These are phyloP conservation scores for Penaeus vannamei DNA, from an alignment of 1,140 invertebrate species.

Conservation along the genomic window DNA sequence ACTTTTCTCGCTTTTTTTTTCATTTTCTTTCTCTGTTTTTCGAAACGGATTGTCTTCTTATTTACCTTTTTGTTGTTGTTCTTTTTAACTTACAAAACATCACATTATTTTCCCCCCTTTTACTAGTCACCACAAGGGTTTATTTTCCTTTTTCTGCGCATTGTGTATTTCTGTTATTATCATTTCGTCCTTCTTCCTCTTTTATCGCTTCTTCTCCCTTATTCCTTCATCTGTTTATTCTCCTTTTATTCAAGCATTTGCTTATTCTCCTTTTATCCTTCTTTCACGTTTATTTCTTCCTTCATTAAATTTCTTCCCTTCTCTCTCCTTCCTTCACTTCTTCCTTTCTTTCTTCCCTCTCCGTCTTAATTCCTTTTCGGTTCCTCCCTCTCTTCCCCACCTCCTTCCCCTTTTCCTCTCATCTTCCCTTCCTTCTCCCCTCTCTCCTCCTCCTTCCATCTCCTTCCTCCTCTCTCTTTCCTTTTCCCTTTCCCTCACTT, in stretches of 20 bases:
- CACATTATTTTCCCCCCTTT: too few relatives aligned
- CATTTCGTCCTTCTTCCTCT: neutral
- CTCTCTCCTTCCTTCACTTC: slow-evolving; percentile 4
- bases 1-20: too few relatives aligned
- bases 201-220: neutral
- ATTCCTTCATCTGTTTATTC: too few relatives aligned
- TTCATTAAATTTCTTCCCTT: neutral
- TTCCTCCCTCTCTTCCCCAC: too few relatives aligned
- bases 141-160: neutral
- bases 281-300: too few relatives aligned
- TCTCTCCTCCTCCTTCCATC: too few relatives aligned
- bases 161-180: neutral
- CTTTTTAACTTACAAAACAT: too few relatives aligned
- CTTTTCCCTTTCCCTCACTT: slow-evolving; percentile 3
- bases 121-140: too few relatives aligned
- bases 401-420: slow-evolving; percentile 2
- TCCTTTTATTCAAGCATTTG: neutral
- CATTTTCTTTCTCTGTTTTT: too few relatives aligned
- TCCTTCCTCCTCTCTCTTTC: slow-evolving; percentile 12
- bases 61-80: too few relatives aligned
- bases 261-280: neutral
- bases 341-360: slow-evolving; percentile 12
- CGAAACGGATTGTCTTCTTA: too few relatives aligned
- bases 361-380: neutral
- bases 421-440: too few relatives aligned